Conservation (phyloP, 2,888 invertebrate genomes). For the Drosophila atripex region DNA sequence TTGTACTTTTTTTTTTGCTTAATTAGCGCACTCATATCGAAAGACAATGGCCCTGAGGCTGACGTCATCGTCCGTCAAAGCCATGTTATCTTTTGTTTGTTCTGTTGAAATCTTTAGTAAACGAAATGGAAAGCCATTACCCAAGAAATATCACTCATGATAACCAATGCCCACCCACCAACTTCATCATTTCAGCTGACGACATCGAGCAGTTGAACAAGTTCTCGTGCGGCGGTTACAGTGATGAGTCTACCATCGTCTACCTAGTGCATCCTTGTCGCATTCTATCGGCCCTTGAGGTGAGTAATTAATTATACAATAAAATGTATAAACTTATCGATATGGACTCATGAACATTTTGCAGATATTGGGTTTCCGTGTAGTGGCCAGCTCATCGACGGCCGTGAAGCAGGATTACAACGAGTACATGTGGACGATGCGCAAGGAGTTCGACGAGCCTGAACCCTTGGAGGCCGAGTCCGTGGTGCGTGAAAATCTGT, state of each 20-base stretch:
- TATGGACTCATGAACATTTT: not conserved
- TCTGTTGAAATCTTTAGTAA: constrained; percentile 44
- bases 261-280: constrained; percentile 95
- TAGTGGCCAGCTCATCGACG: constrained; percentile 93
- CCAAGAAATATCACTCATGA: constrained; percentile 17
- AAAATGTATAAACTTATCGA: not conserved
- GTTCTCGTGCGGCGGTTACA: constrained; percentile 92
- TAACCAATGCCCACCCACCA: constrained; percentile 18
- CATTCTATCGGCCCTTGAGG: constrained; percentile 93
- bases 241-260: constrained; percentile 93
- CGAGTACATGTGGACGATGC: constrained; percentile 97
- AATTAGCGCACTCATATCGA: constrained; percentile 60
- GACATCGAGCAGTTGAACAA: constrained; percentile 93
- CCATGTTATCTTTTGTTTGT: constrained; percentile 51
- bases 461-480: constrained; percentile 87
- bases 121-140: constrained; percentile 32
- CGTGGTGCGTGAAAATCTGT: constrained; percentile 87
- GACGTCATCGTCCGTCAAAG: constrained; percentile 60
- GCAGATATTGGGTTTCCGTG: constrained; percentile 93
- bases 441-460: constrained; percentile 91
- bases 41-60: constrained; percentile 38
- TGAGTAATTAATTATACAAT: constrained; percentile 18
- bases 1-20: constrained; percentile 38
- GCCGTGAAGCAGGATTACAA: constrained; percentile 94
- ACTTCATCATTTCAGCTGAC: constrained; percentile 85